Conservation (phyloP, 2,888 invertebrate species). For the Rhagium mordax region DNA sequence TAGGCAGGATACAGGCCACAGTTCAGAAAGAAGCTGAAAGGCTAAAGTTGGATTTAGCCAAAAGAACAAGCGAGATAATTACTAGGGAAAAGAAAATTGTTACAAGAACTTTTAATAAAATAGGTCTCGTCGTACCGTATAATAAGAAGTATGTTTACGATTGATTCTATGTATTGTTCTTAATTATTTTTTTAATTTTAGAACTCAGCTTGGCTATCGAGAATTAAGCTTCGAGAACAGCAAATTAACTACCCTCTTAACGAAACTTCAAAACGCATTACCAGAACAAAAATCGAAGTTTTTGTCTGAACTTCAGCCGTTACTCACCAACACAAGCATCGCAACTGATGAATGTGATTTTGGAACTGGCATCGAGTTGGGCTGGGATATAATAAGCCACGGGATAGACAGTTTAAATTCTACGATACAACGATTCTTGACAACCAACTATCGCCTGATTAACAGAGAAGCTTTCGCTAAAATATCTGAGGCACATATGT, state of each 20-base stretch:
- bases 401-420: slow-evolving; percentile 80
- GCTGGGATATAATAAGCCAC: slow-evolving; percentile 87
- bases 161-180: not conserved
- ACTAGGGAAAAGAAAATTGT: slow-evolving; percentile 77
- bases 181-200: slow-evolving; percentile 37
- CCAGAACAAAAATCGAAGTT: slow-evolving; percentile 75
- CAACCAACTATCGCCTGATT: slow-evolving; percentile 84
- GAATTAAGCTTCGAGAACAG: slow-evolving; percentile 68
- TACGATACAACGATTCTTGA: slow-evolving; percentile 77
- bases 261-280: slow-evolving; percentile 76
- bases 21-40: slow-evolving; percentile 77
- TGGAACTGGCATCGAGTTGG: slow-evolving; percentile 92
- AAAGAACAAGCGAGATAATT: slow-evolving; percentile 75
- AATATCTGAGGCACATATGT: slow-evolving; percentile 84
- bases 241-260: slow-evolving; percentile 78
- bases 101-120: slow-evolving; percentile 83
- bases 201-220: slow-evolving; percentile 88
- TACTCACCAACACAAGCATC: slow-evolving; percentile 85
- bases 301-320: slow-evolving; percentile 83
- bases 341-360: slow-evolving; percentile 97
- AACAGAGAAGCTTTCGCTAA: slow-evolving; percentile 80
- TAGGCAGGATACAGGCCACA: slow-evolving; percentile 75
- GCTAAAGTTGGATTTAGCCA: slow-evolving; percentile 74
- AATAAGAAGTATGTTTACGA: slow-evolving; percentile 74
- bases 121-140: slow-evolving; percentile 90